A percentile compares a stretch with the other conserved stretches of the same genome.
phyloP scores from a whole-genome alignment of 2,797 vertebrate species.

The Myoxocephalus aenaeus region DNA sequence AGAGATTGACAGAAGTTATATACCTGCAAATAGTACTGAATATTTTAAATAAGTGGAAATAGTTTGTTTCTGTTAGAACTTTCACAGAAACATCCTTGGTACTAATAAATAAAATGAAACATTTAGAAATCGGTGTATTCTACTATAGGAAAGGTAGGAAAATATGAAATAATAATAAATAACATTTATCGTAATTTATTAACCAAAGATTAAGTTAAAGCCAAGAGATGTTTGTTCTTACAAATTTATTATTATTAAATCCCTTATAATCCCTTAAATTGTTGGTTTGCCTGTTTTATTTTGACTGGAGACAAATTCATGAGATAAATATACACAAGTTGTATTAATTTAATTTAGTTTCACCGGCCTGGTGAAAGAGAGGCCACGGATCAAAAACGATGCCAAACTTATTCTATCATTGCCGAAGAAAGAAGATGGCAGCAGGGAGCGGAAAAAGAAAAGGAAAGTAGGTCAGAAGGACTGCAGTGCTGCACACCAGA shows the following conservation, averaged over 20 bases:
- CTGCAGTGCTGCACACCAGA: conserved; percentile 67
- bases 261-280: no score
- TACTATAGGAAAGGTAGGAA: neutral
- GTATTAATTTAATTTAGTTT: conserved; percentile 9
- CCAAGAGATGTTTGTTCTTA: neutral
- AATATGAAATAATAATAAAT: neutral
- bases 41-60: neutral
- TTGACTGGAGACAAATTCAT: neutral
- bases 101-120: neutral
- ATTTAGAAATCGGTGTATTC: neutral
- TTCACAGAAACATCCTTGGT: neutral
- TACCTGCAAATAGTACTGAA: conserved; percentile 3
- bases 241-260: neutral
- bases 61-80: neutral
- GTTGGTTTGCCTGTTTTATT: neutral
- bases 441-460: conserved; percentile 58
- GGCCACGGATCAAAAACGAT: conserved; percentile 50
- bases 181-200: neutral
- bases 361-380: conserved; percentile 30
- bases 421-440: conserved; percentile 68
- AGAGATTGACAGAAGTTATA: neutral
- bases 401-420: conserved; percentile 61
- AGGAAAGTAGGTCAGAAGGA: conserved; percentile 81
- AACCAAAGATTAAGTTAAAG: neutral
- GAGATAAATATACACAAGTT: conserved; percentile 13